Evolutionary conservation across 2,113 vertebrate species (phyloP), one percentile per base, ranked within the genome.

Genomic region (Lycocorax pyrrhopterus): DNA sequence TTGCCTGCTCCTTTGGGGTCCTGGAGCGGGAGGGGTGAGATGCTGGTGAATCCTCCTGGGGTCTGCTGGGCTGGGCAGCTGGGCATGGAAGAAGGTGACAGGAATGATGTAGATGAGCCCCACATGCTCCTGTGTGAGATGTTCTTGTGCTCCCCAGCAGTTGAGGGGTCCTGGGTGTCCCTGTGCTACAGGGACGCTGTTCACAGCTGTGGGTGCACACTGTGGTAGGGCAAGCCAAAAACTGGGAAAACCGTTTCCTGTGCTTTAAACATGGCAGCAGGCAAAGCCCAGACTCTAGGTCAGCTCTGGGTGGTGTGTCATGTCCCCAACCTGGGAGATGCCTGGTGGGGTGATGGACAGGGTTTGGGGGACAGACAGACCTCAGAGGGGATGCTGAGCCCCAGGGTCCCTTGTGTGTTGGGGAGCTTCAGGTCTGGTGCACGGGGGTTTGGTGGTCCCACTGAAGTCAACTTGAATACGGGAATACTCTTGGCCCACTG

Each of bases 11-110:
- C 49, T 11, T 13, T 0, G 1, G n/a, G 53, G 25, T 39, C 18
- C 12, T 73, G 80, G 44, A 13, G 55, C 0, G 0, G 52, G 47
- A 79, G 4, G 15, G 16, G 15, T 30, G 66, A 59, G 56, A 12
- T 20, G 4, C 0, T 0, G 0, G 13, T 23, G 37, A 19, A 12
- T n/a, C 21, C 25, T 55, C 37, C 47, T 23, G 56, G 17, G 37
- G 8, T 68, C 47, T 83, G 46, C 69, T 2, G 6, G 27, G 41
- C 33, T 52, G 41, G 30, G 39, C 35, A n/a, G 30, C 16, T 1
- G 3, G 44, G 33, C 14, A 7, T 4, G 33, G 39, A 14, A 12
- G 32, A 43, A n/a, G 26, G 7, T 63, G 30, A 7, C 2, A 3
- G 56, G 51, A 69, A 51, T 29, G 56, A 26, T 29, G 13, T 2